Percentiles rank a stretch among this genome's conserved stretches.
These are phyloP conservation scores for Cacajao melanocephalus DNA, from an alignment of 2,797 vertebrate genomes.

Conservation along the genomic window DNA sequence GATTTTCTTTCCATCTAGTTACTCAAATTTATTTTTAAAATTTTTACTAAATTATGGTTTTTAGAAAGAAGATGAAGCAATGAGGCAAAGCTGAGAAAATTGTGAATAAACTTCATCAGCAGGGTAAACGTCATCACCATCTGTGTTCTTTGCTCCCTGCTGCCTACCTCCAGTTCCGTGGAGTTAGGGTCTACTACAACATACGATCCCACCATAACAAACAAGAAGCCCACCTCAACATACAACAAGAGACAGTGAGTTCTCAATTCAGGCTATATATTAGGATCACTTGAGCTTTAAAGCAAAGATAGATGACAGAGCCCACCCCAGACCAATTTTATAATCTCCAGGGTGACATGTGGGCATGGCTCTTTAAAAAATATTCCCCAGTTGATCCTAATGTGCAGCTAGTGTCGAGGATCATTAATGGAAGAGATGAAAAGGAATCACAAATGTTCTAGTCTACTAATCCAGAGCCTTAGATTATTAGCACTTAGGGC, in stretches of 20 bases:
- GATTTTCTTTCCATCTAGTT: neutral
- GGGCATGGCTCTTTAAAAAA: neutral
- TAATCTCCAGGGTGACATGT: slow-evolving; percentile 22
- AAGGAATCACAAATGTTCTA: neutral
- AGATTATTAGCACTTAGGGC: neutral
- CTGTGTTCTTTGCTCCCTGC: neutral
- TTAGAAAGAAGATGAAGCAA: slow-evolving; percentile 5
- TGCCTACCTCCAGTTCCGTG: neutral
- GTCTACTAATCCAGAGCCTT: neutral
- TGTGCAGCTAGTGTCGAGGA: neutral
- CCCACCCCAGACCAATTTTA: neutral
- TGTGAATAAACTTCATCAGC: neutral
- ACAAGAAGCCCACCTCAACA: neutral
- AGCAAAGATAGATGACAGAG: slow-evolving; percentile 9
- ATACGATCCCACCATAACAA: neutral
- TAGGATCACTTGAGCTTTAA: neutral
- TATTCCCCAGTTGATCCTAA: neutral
- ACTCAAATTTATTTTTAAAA: neutral
- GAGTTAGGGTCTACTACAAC: neutral
- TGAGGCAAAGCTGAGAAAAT: neutral
- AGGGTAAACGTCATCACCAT: neutral
- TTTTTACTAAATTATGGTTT: neutral
- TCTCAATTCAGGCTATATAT: neutral
- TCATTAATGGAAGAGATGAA: slow-evolving; percentile 6
- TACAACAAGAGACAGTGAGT: neutral